These are phyloP conservation scores for Oceanodroma tethys DNA, from an alignment of 2,113 vertebrate genomes.

Conservation along the genomic window DNA sequence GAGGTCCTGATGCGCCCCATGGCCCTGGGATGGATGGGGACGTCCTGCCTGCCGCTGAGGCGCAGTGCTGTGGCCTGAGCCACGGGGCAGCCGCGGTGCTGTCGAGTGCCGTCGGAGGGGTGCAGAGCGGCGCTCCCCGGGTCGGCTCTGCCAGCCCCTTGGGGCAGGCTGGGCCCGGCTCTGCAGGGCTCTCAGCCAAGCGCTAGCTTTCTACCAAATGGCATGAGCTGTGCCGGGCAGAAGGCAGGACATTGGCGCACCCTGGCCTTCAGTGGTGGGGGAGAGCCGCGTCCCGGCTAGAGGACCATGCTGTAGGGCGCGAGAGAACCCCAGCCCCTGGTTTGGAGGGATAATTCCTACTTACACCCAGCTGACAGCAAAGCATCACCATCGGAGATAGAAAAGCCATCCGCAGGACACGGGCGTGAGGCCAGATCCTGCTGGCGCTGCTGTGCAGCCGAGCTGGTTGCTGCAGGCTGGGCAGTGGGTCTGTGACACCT, in stretches of 20 bases:
- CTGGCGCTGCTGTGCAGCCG: accelerated
- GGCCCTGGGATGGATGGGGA: neutral
- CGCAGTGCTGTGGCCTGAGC: accelerated
- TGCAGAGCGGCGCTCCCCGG: neutral
- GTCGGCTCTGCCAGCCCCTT: neutral
- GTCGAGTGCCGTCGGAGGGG: accelerated
- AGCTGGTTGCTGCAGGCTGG: neutral
- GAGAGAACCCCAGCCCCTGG: neutral
- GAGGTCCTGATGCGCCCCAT: neutral
- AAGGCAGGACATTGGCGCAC: accelerated
- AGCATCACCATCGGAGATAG: neutral
- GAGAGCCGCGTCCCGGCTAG: neutral
- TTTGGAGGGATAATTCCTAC: neutral
- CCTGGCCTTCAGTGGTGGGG: neutral
- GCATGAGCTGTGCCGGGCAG: neutral
- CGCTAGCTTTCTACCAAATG: neutral
- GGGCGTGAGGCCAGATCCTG: neutral
- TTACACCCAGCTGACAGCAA: neutral
- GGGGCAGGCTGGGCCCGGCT: neutral
- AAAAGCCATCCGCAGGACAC: neutral
- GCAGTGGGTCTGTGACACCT: neutral
- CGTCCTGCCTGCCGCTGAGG: accelerated
- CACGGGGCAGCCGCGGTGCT: accelerated
- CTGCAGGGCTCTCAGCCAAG: neutral
- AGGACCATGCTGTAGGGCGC: neutral